Conservation (phyloP, 2,113 vertebrate species). For the Mastomys natalensis region DNA sequence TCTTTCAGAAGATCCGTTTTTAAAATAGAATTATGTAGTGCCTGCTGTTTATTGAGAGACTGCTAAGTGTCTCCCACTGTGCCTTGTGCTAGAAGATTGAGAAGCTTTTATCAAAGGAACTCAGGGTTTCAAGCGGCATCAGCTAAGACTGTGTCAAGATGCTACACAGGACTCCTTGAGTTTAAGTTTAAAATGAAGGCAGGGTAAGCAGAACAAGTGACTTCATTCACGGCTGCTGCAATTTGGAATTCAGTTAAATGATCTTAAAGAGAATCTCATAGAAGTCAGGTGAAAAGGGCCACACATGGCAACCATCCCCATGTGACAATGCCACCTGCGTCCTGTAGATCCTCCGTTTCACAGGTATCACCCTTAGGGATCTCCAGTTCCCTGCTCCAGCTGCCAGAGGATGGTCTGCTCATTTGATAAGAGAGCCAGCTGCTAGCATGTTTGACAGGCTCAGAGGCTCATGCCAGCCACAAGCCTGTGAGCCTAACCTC, state of each 20-base stretch:
- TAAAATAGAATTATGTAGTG: background rate
- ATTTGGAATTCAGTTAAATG: background rate
- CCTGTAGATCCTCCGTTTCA: background rate
- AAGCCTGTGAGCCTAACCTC: rapidly evolving
- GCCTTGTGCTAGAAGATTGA: background rate
- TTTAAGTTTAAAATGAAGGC: background rate
- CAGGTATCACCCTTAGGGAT: background rate
- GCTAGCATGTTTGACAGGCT: background rate
- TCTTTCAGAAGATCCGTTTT: conserved; percentile 7
- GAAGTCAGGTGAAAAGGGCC: background rate
- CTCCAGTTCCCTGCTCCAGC: background rate
- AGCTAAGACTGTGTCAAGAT: background rate
- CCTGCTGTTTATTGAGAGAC: background rate
- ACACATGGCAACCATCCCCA: background rate
- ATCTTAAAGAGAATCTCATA: background rate
- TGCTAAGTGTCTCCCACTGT: background rate
- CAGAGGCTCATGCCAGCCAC: background rate
- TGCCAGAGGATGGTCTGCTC: background rate
- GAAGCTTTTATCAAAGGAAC: background rate
- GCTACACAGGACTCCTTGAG: background rate
- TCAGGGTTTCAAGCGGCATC: background rate
- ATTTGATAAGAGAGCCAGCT: background rate
- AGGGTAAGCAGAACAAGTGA: background rate
- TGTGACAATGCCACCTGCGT: background rate
- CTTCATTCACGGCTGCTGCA: conserved; percentile 15